Base-by-base conservation (phyloP, 2,797 vertebrate genomes). In the Fundulus diaphanus region DNA sequence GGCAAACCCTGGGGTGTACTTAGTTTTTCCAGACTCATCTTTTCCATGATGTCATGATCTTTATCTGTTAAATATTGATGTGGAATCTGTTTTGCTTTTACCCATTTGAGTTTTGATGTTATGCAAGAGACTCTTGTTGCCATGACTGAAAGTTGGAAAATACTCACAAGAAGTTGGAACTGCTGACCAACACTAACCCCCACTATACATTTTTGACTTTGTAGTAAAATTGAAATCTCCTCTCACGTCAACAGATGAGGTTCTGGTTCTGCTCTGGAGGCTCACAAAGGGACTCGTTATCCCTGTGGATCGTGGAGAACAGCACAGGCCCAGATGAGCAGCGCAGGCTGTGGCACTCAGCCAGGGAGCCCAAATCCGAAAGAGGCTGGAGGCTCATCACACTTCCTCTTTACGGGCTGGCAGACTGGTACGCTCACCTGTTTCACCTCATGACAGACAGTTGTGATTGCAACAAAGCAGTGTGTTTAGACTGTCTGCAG, bases 281-380 rank as follows among this genome's bases (percentile, higher is more conserved):
- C 66, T 82, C 87, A 44, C 93, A 97, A 79, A 93, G 88, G 79
- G 96, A 96, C 87, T 94, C 95, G 1, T 83, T 99, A 42, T 98
- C 97, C 54, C 86, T 99, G 84, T 92, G 95, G 93, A 88, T 98
- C 54, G 83, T 95, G 2, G 96, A 98, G 87, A 99, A 99, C 92
- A 96, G 95, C 83, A 99, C 97, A 0, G 96, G 96, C 20, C 96
- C 95, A 0, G 96, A 96, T 7, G 95, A 96, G 48, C 95, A 93
- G 84, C 92, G 89, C 71, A 92, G 49, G 0, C 91, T 99, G 83
- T 99, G 97, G 97, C 93, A 94, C 31, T 96, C 95, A 0, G 86
- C 93, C 81, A 88, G 84, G 22, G 88, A 90, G 0, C 87, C 94
- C 73, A 90, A 84, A 88, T 92, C 92, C 56, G 92, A 96, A 70